Percentiles rank a stretch among this genome's conserved stretches.
These are phyloP conservation scores for Eurypyga helias DNA, from an alignment of 2,113 vertebrate species.

Conservation along the genomic window DNA sequence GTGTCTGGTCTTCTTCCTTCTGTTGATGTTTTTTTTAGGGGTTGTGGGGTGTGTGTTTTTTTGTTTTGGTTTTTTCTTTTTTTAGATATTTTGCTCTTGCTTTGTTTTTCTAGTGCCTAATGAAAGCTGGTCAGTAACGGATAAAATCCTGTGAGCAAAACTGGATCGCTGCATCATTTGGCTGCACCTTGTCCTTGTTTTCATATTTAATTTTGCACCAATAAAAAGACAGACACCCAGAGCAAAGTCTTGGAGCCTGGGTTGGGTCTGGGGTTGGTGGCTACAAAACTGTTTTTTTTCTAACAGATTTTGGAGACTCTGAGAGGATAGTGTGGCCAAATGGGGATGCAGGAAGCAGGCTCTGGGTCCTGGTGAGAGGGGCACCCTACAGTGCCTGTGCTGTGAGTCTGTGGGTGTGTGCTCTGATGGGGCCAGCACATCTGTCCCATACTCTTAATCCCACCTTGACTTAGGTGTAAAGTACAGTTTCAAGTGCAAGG, in stretches of 20 bases:
- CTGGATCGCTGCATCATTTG: rapidly evolving
- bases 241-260: neutral
- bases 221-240: rapidly evolving
- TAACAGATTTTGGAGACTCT: neutral
- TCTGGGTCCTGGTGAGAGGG: neutral
- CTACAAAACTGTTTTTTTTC: rapidly evolving
- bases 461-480: neutral
- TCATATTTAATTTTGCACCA: neutral
- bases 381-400: rapidly evolving
- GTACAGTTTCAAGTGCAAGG: neutral
- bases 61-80: neutral
- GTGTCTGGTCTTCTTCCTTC: neutral
- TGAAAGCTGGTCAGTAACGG: neutral
- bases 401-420: rapidly evolving
- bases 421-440: neutral
- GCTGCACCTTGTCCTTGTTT: neutral
- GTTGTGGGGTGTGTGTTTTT: too few species aligned
- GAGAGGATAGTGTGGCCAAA: neutral
- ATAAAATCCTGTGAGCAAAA: neutral
- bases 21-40: too few species aligned
- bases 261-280: neutral
- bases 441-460: neutral
- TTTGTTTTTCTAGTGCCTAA: neutral
- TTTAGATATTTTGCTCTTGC: rapidly evolving
- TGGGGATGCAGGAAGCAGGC: rapidly evolving